These are phyloP conservation scores for Gisinianus flammeolus DNA, from an alignment of 2,888 invertebrate species.

Conservation along the genomic window DNA sequence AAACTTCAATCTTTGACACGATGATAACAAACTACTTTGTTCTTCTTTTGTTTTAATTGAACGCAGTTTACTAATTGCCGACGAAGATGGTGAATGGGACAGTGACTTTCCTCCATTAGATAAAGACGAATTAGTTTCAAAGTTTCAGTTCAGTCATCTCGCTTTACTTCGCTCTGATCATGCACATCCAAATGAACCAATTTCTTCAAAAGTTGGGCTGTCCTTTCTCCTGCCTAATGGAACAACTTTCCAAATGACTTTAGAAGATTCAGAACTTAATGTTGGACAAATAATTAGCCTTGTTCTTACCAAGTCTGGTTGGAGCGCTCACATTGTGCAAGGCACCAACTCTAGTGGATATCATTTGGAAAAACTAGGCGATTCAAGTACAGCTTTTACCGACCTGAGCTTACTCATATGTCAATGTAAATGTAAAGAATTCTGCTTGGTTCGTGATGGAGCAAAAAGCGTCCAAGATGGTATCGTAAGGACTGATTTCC, in stretches of 20 bases:
- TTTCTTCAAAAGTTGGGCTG: conserved; percentile 34
- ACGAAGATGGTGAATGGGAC: conserved; percentile 95
- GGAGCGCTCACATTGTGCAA: conserved; percentile 41
- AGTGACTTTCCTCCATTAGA: conserved; percentile 91
- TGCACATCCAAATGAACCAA: conserved; percentile 26
- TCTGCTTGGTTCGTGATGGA: conserved; percentile 58
- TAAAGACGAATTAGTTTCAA: conserved; percentile 83
- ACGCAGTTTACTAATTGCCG: conserved; percentile 87
- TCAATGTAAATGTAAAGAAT: conserved; percentile 54
- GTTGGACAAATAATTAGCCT: conserved; percentile 50
- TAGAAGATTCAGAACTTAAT: conserved; percentile 45
- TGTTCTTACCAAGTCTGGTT: conserved; percentile 52
- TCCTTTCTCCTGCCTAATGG: conserved; percentile 56
- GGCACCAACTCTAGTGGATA: conserved; percentile 42
- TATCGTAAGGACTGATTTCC: conserved; percentile 33
- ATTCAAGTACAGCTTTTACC: conserved; percentile 45
- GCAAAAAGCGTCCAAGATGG: conserved; percentile 57
- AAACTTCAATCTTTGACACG: too few species aligned
- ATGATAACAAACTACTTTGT: too few species aligned
- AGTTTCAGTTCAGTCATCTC: conserved; percentile 88
- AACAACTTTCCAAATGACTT: conserved; percentile 42
- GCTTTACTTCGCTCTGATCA: conserved; percentile 79
- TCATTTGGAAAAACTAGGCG: conserved; percentile 56
- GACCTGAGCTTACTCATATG: conserved; percentile 48
- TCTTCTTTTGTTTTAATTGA: neutral